Percentiles rank a stretch among this genome's conserved stretches.
Conservation (phyloP, 2,888 invertebrate genomes). For the Campoplex capitator region DNA sequence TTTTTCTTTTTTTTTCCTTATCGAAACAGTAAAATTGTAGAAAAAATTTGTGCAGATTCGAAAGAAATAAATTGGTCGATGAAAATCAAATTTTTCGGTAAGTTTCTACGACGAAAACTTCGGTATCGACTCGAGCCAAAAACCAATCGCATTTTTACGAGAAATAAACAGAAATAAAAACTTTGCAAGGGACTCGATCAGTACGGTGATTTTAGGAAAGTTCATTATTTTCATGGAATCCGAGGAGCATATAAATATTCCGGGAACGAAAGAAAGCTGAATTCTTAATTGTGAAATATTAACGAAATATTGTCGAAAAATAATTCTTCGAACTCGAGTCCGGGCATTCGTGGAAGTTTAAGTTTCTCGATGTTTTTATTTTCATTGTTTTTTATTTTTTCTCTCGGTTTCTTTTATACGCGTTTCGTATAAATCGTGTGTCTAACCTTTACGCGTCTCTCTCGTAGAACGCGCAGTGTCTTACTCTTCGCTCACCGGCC, state of each 20-base stretch:
- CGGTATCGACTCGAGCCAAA: background rate
- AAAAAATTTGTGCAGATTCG: too few species aligned
- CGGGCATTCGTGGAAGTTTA: background rate
- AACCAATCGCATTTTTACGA: too few species aligned
- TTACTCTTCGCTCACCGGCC: constrained; percentile 35
- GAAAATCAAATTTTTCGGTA: background rate
- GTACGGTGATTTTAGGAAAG: too few species aligned
- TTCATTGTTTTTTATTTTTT: background rate
- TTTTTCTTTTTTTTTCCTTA: background rate
- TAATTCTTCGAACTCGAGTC: background rate
- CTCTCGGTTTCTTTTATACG: background rate
- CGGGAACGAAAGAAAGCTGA: background rate
- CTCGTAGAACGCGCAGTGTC: constrained; percentile 9
- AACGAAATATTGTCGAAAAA: background rate
- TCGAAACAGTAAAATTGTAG: too few species aligned
- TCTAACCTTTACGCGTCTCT: constrained; percentile 32
- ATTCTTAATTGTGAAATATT: background rate
- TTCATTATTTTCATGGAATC: background rate
- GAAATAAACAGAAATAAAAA: too few species aligned
- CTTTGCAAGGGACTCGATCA: too few species aligned
- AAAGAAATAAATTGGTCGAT: too few species aligned
- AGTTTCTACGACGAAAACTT: background rate
- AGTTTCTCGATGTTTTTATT: background rate
- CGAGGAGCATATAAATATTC: too few species aligned
- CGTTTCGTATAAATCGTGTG: constrained; percentile 3